Percentiles rank a stretch among this genome's conserved stretches.
Evolutionary conservation across 2,888 invertebrate species (phyloP).

Genomic region (Diogma glabrata): DNA sequence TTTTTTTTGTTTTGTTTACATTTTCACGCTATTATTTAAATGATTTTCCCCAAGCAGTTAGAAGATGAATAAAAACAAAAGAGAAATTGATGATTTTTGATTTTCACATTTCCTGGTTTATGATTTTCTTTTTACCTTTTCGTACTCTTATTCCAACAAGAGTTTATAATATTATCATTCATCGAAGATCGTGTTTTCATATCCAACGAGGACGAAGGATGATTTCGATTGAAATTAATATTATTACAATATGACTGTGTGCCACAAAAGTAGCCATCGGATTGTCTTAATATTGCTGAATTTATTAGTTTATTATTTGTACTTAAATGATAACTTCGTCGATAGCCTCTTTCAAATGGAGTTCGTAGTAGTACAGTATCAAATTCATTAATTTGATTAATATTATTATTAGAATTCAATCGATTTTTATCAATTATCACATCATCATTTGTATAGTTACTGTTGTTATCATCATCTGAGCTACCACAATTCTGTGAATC

Average conservation of each 20-base stretch:
- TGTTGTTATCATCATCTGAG: slow-evolving; percentile 6
- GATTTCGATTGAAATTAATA: neutral
- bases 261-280: slow-evolving; percentile 25
- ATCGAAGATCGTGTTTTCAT: slow-evolving; percentile 11
- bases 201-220: neutral
- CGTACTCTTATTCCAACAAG: neutral
- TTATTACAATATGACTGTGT: slow-evolving; percentile 8
- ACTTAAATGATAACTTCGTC: slow-evolving; percentile 26
- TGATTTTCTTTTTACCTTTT: no score
- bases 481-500: slow-evolving; percentile 8
- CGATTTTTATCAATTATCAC: neutral
- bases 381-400: neutral
- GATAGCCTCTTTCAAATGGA: slow-evolving; percentile 32
- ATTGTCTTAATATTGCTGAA: slow-evolving; percentile 29
- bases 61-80: no score
- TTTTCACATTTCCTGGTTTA: no score
- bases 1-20: no score
- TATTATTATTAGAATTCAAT: no score
- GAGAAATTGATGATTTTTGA: no score
- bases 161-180: slow-evolving; percentile 2
- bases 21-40: no score
- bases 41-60: no score
- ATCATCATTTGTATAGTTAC: no score
- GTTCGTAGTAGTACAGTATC: slow-evolving; percentile 10
- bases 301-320: slow-evolving; percentile 20